Evolutionary conservation across 2,797 vertebrate genomes (phyloP), one percentile per base, ranked within the genome.

Genomic region (Ataeniobius toweri): DNA sequence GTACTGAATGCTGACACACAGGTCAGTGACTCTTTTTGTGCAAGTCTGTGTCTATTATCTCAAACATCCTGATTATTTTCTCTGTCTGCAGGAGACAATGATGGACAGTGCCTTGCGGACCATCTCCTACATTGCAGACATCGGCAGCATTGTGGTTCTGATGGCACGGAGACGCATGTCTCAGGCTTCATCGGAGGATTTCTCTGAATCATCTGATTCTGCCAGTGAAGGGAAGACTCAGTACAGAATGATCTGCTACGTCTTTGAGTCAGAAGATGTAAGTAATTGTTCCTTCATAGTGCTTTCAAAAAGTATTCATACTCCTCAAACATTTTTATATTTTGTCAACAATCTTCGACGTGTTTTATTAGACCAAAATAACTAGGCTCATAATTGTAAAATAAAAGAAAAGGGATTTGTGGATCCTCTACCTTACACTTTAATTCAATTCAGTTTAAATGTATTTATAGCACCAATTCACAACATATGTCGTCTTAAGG

Each of bases 41-140:
- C 71, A 36, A 36, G 9, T 48, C 24, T 73, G 55, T 61, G 24
- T 61, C 10, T 26, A 10, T 74, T 50, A 44, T 72, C 75, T 73
- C 44, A 3, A 77, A 74, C 31, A 24, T 26, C 81, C 7, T 8
- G 5, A n/a, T 70, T 41, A 8, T 75, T 13, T 78, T 73, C 77
- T 61, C 72, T 72, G 14, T 48, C 18, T 0, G 0, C 80, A 99
- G 98, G 98, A 99, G 68, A 96, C 97, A 0, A 97, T 99, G 97
- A 98, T 99, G 98, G 98, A 99, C 93, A 98, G 98, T 0, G 97
- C 98, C 0, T 92, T 99, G 91, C 96, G 98, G 79, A 99, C 98
- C 58, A 99, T 99, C 93, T 99, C 98, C 0, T 99, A 99, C 71
- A 99, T 99, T 0, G 98, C 98, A 0, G 98, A 99, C 88, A 99